Evolutionary conservation across 2,113 vertebrate species (phyloP), one percentile per base, ranked within the genome.

Genomic region (Pterocles burchelli): DNA sequence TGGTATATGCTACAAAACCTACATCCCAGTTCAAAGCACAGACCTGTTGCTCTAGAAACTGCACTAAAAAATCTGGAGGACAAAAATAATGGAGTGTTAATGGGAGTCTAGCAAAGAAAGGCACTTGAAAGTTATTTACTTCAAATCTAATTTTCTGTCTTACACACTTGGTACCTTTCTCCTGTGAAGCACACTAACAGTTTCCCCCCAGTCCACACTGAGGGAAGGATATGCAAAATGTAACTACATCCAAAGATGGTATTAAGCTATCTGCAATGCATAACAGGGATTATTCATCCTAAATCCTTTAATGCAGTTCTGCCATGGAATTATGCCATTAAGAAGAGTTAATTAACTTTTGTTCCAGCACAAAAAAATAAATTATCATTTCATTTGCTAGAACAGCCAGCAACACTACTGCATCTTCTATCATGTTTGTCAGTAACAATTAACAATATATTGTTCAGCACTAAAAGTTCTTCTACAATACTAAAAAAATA

Each of bases 31-130:
- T 98, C 81, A 99, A 97, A 55, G 94, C 97, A 85, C 99, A 99
- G 63, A 99, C 99, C 36, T 99, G 99, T 97, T 99, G 99, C 85
- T 99, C 99, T 90, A 99, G 96, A 83, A 98, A 99, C 89, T 99
- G 99, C 21, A 99, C 98, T 55, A 99, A 97, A 96, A 99, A 99
- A 75, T 99, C 99, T 99, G 74, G 76, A 85, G 31, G 52, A 41
- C 13, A 38, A 70, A 94, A 75, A 59, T 19, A 46, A 75, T 6
- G 6, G 7, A 12, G 66, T 62, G 58, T 48, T 59, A 88, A 63
- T 46, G 6, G 26, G 1, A 79, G 22, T 62, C 45, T 22, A 80
- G 22, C 46, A 94, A 91, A 57, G 13, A 77, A 62, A 59, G 10
- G 21, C 38, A 82, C 66, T 36, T 89, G 51, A n/a, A 49, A 88